Base-by-base conservation (phyloP, 1,140 invertebrate genomes). In the Apis cerana region DNA sequence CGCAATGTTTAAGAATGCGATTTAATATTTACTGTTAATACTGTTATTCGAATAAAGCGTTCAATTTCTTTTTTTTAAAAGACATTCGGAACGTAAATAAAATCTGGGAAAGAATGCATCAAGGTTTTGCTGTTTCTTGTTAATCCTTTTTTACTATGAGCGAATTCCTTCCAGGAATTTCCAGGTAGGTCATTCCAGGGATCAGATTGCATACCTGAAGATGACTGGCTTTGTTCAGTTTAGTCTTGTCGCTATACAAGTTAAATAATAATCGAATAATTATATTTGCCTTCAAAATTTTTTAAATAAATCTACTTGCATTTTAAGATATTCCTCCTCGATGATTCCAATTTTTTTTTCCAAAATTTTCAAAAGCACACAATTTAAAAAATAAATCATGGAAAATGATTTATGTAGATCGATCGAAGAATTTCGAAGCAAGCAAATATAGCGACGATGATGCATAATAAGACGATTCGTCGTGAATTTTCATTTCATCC, bases 131-230 rank as follows among this genome's bases (percentile, higher is more conserved):
- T 27, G 17, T 12, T 27, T 48, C 61, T 52, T 17, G 56, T 58
- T 50, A 19, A 50, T 59, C 13, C 48, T 79, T 52, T 52, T n/a
- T 62, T 52, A 23, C 23, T 43, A n/a, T 23, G 2, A 52, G 23
- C 23, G 68, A 79, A 79, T 79, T 61, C 68, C 56, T 72, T 72
- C 48, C 19, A 52, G 68, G 58, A 79, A 79, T 71, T 61, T 71
- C 77, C 58, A 17, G 48, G 23, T 48, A 15, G 58, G 23, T 72
- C 68, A 54, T 59, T 56, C 58, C n/a, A 15, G 43, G 56, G 43
- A 79, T 43, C 48, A 59, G 58, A 12, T 13, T 33, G 68, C 77
- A 79, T 72, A 79, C 56, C 77, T 72, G 68, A 79, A 9, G 68
- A 33, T 70, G 27, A 48, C 43, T n/a, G 54, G 67, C 19, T 27